Percentiles rank a stretch among this genome's conserved stretches.
Conservation (phyloP, 2,797 vertebrate species). For the Trachurus trachurus region DNA sequence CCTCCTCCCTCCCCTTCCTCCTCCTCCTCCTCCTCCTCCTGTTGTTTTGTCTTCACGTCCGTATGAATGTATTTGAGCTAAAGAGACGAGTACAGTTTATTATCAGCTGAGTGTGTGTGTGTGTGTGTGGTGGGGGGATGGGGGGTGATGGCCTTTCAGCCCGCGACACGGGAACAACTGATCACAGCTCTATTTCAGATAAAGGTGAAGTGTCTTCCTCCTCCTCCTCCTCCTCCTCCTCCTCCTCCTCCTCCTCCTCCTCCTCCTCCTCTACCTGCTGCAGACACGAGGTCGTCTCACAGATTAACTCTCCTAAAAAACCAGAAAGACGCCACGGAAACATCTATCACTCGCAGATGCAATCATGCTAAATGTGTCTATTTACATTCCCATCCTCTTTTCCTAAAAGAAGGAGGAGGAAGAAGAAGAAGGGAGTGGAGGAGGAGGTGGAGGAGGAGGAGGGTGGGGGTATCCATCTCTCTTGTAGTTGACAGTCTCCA, state of each 20-base stretch:
- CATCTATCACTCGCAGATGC: slow-evolving; percentile 76
- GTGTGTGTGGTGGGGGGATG: too few relatives aligned
- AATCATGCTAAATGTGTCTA: slow-evolving; percentile 80
- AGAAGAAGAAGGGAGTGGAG: neutral
- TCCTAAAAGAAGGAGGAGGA: slow-evolving; percentile 25
- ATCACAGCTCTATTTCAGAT: slow-evolving; percentile 43
- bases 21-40: neutral
- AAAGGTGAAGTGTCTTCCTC: slow-evolving; percentile 55
- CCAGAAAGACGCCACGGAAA: slow-evolving; percentile 49
- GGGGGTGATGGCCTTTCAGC: slow-evolving; percentile 42
- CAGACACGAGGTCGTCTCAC: slow-evolving; percentile 73
- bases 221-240: too few relatives aligned
- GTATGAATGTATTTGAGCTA: slow-evolving; percentile 18
- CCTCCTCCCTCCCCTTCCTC: neutral
- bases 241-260: too few relatives aligned
- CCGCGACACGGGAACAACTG: slow-evolving; percentile 47
- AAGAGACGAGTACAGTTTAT: slow-evolving; percentile 27
- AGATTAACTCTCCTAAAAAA: slow-evolving; percentile 77
- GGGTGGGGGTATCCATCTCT: slow-evolving; percentile 72
- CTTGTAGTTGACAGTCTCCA: slow-evolving; percentile 82
- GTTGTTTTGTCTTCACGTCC: slow-evolving; percentile 26
- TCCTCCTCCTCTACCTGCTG: slow-evolving; percentile 44
- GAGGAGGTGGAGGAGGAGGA: slow-evolving; percentile 9
- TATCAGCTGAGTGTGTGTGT: too few relatives aligned
- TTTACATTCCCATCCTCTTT: slow-evolving; percentile 68